Percentiles rank a stretch among this genome's conserved stretches.
These are phyloP conservation scores for Ranitomeya imitator DNA, from an alignment of 2,113 vertebrate species.

Conservation along the genomic window DNA sequence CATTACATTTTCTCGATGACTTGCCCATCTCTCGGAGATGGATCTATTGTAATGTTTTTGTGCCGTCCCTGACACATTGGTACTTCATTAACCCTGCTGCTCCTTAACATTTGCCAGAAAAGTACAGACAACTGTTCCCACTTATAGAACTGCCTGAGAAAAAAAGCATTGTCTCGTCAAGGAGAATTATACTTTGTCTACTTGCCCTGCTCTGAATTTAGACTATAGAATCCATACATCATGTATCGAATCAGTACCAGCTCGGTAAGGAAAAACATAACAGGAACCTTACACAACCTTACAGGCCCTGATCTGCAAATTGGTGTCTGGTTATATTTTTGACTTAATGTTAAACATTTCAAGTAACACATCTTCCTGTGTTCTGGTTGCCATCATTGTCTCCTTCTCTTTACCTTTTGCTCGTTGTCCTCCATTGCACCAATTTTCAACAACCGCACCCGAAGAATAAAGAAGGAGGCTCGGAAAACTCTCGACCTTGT, in stretches of 20 bases:
- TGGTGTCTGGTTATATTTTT: constrained; percentile 28
- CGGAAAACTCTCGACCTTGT: background rate
- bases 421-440: background rate
- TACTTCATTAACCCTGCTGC: constrained; percentile 28
- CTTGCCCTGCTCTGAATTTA: constrained; percentile 22
- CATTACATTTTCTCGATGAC: background rate
- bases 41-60: background rate
- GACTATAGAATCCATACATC: background rate
- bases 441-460: background rate
- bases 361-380: constrained; percentile 15
- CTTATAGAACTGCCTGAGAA: constrained; percentile 9
- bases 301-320: constrained; percentile 18
- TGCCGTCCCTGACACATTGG: constrained; percentile 6
- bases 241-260: constrained; percentile 15
- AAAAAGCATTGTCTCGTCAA: constrained; percentile 25
- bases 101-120: constrained; percentile 44
- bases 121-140: constrained; percentile 40
- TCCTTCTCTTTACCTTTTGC: background rate
- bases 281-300: constrained; percentile 31
- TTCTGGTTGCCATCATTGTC: constrained; percentile 38
- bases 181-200: background rate
- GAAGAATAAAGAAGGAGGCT: background rate
- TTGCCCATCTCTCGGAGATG: background rate
- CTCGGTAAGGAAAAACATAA: constrained; percentile 8
- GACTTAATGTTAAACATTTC: constrained; percentile 43